Base-by-base conservation (phyloP, 1,140 invertebrate genomes). In the Drosophila repletoides region DNA sequence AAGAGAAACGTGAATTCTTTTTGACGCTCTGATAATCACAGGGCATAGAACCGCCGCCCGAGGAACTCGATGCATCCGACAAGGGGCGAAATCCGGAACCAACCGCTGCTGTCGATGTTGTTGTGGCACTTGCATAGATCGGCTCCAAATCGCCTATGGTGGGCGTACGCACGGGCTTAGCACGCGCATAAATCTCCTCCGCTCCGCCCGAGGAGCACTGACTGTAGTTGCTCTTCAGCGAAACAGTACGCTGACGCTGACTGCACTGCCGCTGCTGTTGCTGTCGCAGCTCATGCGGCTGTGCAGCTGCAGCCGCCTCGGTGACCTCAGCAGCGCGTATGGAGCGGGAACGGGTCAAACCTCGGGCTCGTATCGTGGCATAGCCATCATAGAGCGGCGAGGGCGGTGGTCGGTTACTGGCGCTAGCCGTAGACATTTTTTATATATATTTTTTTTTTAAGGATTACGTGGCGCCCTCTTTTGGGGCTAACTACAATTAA, bases 341-440 rank as follows among this genome's bases (percentile, higher is more conserved):
- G 10, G 88, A 89, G 56, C 91, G 91, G 84, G 91, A 92, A 64
- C 92, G 91, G 21, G 91, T 92, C 3, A 90, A 24, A 1, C 89
- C 89, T 5, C 89, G 71, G 6, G 93, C 92, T 53, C 95, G 91
- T 56, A 96, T 95, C 0, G 95, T 96, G 33, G 95, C 95, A 90
- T 95, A 96, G 31, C 95, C 95, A 89, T 96, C 95, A 88, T 95
- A 93, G 9, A 96, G 93, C 33, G 87, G 91, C 91, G 68, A 91
- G 83, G 58, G 84, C 60, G 63, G 91, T 84, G 58, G 91, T 86
- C 48, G 91, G 52, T 36, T 83, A 19, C 61, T 72, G 38, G 87
- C 33, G 10, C 86, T 89, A 26, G 87, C 70, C 4, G 87, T 69
- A 4, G 77, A 81, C 77, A 81, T 72, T 40, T 46, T 63, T 64